Evolutionary conservation across 2,888 invertebrate genomes (phyloP).

Genomic region (Graphium colonna): DNA sequence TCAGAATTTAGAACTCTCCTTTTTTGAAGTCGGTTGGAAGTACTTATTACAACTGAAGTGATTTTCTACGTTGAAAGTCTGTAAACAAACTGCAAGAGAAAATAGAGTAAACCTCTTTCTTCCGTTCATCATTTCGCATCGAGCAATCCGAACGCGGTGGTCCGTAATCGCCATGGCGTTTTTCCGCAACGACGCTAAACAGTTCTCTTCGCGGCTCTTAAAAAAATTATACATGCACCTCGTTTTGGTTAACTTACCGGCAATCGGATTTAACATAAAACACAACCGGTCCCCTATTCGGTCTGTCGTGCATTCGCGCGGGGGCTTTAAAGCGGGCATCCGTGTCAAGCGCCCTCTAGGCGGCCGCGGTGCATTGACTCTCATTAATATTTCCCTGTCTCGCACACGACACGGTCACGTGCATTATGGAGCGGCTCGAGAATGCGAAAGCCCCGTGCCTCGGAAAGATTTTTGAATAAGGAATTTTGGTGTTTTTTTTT

Average conservation of each 20-base stretch:
- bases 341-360: constrained; percentile 34
- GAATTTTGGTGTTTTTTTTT: not conserved
- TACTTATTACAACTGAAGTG: no score
- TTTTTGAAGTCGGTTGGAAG: no score
- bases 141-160: not conserved
- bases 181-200: not conserved
- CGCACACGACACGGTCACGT: constrained; percentile 34
- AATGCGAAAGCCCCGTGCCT: not conserved
- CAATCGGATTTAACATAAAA: constrained; percentile 25
- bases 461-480: not conserved
- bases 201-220: not conserved
- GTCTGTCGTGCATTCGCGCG: constrained; percentile 29
- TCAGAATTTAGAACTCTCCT: no score
- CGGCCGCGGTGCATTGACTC: constrained; percentile 37
- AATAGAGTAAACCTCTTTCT: not conserved
- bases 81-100: no score
- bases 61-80: no score
- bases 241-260: not conserved
- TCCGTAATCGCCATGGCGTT: not conserved
- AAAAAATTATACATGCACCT: constrained; percentile 2
- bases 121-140: not conserved
- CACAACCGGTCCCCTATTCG: constrained; percentile 26
- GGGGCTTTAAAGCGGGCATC: constrained; percentile 29
- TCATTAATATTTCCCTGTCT: constrained; percentile 40
- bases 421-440: constrained; percentile 33